Percentiles rank a stretch among this genome's conserved stretches.
Evolutionary conservation across 2,113 vertebrate genomes (phyloP).

Genomic region (Lontra canadensis): DNA sequence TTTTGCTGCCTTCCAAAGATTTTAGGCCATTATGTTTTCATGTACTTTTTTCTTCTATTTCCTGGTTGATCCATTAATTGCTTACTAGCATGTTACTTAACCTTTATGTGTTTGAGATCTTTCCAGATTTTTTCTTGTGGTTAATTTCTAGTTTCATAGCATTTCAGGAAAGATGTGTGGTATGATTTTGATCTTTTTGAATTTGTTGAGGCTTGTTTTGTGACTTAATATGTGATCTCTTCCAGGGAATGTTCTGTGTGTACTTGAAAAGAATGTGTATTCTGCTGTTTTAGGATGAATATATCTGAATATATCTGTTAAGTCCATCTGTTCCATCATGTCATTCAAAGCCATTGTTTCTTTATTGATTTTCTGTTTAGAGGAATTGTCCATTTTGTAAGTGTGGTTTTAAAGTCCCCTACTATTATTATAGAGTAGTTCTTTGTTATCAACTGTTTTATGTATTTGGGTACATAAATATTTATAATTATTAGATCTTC

Average conservation of each 20-base stretch:
- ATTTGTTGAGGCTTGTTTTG: not conserved
- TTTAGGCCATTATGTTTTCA: not conserved
- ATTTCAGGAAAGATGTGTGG: not conserved
- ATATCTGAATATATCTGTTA: not conserved
- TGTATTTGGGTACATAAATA: not conserved
- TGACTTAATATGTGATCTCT: not conserved
- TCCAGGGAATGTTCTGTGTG: not conserved
- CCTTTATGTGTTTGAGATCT: not conserved
- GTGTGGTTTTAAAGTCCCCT: not conserved
- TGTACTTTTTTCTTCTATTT: not conserved
- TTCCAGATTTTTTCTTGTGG: not conserved
- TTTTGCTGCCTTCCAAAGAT: not conserved
- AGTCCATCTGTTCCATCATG: not conserved
- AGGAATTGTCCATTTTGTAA: not conserved
- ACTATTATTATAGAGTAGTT: not conserved
- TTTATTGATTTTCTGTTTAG: not conserved
- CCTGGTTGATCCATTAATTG: not conserved
- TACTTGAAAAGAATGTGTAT: not conserved
- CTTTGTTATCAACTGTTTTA: not conserved
- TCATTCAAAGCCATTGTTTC: not conserved
- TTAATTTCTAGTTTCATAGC: not conserved
- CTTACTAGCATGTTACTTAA: not conserved
- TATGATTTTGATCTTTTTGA: not conserved
- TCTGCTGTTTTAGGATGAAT: not conserved
- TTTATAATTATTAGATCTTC: not conserved